Base-by-base conservation (phyloP, 2,888 invertebrate species). In the Synanthedon tipuliformis region DNA sequence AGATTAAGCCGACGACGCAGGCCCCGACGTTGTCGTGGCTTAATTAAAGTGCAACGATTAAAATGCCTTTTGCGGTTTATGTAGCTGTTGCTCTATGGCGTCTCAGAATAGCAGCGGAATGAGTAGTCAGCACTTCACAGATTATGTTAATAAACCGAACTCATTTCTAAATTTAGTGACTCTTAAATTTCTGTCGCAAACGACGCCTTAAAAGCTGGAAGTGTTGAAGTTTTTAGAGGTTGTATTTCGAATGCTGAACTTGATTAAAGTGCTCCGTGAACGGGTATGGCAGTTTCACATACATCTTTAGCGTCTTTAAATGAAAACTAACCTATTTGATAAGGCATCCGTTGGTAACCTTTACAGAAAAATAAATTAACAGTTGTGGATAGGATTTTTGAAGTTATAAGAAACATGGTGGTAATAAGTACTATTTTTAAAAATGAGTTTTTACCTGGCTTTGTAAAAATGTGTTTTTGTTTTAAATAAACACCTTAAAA, bases 41-140 rank as follows among this genome's bases (percentile, higher is more conserved):
- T 80, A 76, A 78, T 78, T 78, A 78, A 78, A 78, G 68, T 71
- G 71, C 71, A 73, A 66, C 72, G 74, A 73, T 76, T 73, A 77
- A 77, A 77, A 72, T 71, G 68, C 66, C 60, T 66, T 61, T 49
- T 49, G 49, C 49, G 8, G 16, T 49, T 18, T 49, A 45, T 45
- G 45, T 45, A 45, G 45, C 13, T 45, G 45, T 45, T 45, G 45
- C 45, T 45, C 15, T 45, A 45, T 45, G 45, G 34, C 12, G 45
- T 45, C 45, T 7, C 13, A 45, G 45, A 15, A 45, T 15, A 45
- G 45, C 45, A 5, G 45, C 8, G 34, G 34, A 45, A 45, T 13
- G 45, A 13, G 45, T 45, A 13, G 45, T 45, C 45, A 45, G 45
- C 45, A 45, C 45, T 45, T 45, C 45, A 45, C 45, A n/a, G 45